Percentiles rank a stretch among this genome's conserved stretches.
These are phyloP conservation scores for Abrostola tripartita DNA, from an alignment of 2,888 invertebrate species.

Conservation along the genomic window DNA sequence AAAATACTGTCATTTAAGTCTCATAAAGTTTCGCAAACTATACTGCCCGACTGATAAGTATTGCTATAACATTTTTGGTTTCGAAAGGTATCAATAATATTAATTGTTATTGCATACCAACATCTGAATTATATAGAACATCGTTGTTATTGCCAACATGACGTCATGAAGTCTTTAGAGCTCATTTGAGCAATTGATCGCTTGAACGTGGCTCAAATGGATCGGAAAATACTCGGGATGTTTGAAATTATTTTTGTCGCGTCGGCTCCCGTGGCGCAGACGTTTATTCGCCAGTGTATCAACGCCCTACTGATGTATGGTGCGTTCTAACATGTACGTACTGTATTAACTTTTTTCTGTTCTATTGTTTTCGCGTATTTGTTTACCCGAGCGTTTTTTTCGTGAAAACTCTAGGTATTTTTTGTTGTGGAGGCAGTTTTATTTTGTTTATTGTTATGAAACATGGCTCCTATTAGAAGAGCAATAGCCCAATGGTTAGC, in stretches of 20 bases:
- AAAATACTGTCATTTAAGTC: not conserved
- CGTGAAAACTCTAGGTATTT: conserved; percentile 33
- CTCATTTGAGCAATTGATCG: conserved; percentile 62
- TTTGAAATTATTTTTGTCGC: conserved; percentile 79
- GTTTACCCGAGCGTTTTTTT: conserved; percentile 45
- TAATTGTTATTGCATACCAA: conserved; percentile 37
- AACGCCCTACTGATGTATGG: conserved; percentile 79
- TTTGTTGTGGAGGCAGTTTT: conserved; percentile 33
- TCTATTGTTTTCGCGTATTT: conserved; percentile 56
- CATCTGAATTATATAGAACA: conserved; percentile 34
- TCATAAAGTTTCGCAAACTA: not conserved
- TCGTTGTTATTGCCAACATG: conserved; percentile 36
- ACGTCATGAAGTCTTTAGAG: conserved; percentile 49
- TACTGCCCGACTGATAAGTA: conserved; percentile 13
- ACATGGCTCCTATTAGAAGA: not conserved
- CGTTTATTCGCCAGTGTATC: conserved; percentile 81
- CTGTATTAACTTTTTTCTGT: conserved; percentile 72
- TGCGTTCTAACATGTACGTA: conserved; percentile 68
- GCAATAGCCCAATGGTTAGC: too few species aligned
- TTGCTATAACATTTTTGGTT: conserved; percentile 23
- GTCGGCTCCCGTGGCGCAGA: conserved; percentile 75
- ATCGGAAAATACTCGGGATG: conserved; percentile 76
- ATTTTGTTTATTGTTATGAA: conserved; percentile 27
- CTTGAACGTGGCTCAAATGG: conserved; percentile 71
- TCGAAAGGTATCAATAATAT: conserved; percentile 41